phyloP scores from a whole-genome alignment of 2,888 invertebrate species.

The Arrhopalites spinosus region DNA sequence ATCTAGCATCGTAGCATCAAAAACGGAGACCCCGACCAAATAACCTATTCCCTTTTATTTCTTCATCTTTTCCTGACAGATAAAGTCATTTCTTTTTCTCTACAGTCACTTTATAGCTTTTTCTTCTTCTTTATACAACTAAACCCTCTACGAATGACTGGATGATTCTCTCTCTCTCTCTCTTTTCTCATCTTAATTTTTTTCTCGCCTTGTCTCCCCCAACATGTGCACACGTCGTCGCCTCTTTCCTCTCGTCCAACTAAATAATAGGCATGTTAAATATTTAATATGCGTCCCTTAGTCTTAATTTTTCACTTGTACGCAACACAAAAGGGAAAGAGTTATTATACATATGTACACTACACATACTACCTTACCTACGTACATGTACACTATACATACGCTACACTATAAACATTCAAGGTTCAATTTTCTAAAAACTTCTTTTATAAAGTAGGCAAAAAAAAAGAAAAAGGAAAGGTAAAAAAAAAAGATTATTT shows the following conservation, averaged over 20 bases:
- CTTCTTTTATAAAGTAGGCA: too few species aligned
- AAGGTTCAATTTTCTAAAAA: too few species aligned
- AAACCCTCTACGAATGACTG: neutral
- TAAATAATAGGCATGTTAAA: conserved; percentile 27
- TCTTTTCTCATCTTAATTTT: conserved; percentile 14
- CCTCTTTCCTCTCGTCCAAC: conserved; percentile 14
- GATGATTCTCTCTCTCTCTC: conserved; percentile 8
- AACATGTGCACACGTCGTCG: conserved; percentile 38
- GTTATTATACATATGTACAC: neutral
- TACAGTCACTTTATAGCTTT: conserved; percentile 10
- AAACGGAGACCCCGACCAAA: conserved; percentile 34
- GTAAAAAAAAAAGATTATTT: neutral
- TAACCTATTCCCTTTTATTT: conserved; percentile 35
- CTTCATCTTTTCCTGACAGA: conserved; percentile 47
- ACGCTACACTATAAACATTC: too few species aligned
- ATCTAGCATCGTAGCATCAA: conserved; percentile 20
- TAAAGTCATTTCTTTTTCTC: conserved; percentile 46
- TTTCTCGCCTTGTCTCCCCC: conserved; percentile 36
- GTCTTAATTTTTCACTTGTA: conserved; percentile 2
- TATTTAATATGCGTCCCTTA: conserved; percentile 1
- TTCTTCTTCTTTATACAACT: conserved; percentile 6
- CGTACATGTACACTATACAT: too few species aligned
- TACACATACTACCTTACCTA: too few species aligned
- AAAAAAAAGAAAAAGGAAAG: neutral
- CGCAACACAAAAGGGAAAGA: neutral